Conservation (phyloP, 2,113 vertebrate species). For the Ailuropoda melanoleuca region DNA sequence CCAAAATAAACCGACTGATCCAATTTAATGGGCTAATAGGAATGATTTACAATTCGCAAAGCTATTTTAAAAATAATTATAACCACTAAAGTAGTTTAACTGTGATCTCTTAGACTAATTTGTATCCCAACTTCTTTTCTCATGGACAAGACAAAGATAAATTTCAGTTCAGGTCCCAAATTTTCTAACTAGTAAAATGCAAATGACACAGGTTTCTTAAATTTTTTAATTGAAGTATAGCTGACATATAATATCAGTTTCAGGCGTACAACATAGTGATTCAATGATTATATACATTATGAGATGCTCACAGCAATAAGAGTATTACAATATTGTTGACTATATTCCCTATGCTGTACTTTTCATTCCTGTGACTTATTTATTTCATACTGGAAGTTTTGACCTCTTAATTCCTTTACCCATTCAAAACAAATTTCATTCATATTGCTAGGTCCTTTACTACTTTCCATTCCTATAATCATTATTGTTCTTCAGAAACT, state of each 20-base stretch:
- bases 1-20: slow-evolving; percentile 25
- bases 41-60: slow-evolving; percentile 37
- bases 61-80: slow-evolving; percentile 47
- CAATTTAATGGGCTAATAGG: slow-evolving; percentile 19
- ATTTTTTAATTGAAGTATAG: not conserved
- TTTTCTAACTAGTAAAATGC: not conserved
- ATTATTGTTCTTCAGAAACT: not conserved
- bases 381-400: not conserved
- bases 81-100: not conserved
- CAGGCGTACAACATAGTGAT: not conserved
- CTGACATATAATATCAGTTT: not conserved
- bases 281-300: not conserved
- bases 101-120: not conserved
- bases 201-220: not conserved
- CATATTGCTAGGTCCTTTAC: not conserved
- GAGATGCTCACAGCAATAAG: not conserved
- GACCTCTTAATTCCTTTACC: not conserved
- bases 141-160: not conserved
- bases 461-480: not conserved
- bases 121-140: slow-evolving; percentile 1
- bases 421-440: not conserved
- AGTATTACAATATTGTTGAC: not conserved
- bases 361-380: not conserved
- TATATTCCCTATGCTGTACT: not conserved
- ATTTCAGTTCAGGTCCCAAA: not conserved